These are phyloP conservation scores for Eulemur albifrons DNA, from an alignment of 2,797 vertebrate genomes.

Conservation along the genomic window DNA sequence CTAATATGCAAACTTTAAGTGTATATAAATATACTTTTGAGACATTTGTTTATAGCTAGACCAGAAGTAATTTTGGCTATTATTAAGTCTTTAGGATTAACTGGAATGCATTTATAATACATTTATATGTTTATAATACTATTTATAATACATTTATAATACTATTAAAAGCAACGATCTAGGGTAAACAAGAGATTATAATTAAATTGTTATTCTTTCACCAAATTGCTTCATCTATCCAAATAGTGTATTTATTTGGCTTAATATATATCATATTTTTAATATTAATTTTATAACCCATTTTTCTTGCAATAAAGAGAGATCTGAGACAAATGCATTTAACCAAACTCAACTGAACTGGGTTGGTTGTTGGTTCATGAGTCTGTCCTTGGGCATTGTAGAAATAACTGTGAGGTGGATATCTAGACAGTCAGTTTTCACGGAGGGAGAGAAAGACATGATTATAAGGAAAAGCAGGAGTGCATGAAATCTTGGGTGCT, in stretches of 20 bases:
- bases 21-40: not conserved
- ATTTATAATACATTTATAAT: not conserved
- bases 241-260: not conserved
- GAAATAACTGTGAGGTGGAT: not conserved
- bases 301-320: not conserved
- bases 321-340: not conserved
- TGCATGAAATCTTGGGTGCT: not conserved
- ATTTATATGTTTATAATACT: too few relatives aligned
- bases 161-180: not conserved
- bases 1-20: not conserved
- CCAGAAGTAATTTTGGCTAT: slow-evolving; percentile 9
- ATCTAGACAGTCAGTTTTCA: not conserved
- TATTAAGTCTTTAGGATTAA: not conserved
- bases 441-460: not conserved
- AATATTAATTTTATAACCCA: not conserved
- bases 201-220: not conserved
- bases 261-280: not conserved
- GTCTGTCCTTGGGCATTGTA: not conserved
- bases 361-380: not conserved
- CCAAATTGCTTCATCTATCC: not conserved
- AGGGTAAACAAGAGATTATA: not conserved
- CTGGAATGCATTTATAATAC: not conserved
- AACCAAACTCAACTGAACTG: not conserved
- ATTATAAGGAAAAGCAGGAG: not conserved
- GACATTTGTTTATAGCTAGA: not conserved